A percentile compares a stretch with the other conserved stretches of the same genome.
These are phyloP conservation scores for Leptinotarsa rubiginosa DNA, from an alignment of 2,888 invertebrate genomes.

Conservation along the genomic window DNA sequence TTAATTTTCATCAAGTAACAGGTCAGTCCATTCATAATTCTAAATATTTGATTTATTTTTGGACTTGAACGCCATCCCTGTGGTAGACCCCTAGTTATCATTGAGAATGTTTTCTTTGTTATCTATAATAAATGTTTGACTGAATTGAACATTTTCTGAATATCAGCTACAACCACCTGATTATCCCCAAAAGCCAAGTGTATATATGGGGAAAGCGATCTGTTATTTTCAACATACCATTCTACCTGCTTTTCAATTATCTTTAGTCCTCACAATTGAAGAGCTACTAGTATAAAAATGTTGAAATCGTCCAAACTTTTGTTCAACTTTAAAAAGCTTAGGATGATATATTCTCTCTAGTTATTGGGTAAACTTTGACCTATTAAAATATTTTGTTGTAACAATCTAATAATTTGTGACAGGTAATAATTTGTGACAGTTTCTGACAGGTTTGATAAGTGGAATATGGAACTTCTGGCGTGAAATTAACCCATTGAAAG, in stretches of 20 bases:
- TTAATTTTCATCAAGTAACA: too few relatives aligned
- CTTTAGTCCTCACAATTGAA: conserved; percentile 9
- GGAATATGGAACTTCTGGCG: too few relatives aligned
- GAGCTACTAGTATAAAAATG: not conserved
- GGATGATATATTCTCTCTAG: not conserved
- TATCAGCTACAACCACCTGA: not conserved
- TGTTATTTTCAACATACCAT: not conserved
- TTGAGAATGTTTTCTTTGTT: not conserved
- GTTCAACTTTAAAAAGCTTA: not conserved
- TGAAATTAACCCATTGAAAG: too few relatives aligned
- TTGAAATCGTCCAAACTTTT: not conserved
- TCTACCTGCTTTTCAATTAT: conserved; percentile 5
- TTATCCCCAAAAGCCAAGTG: conserved; percentile 3
- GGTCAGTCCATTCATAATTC: too few relatives aligned
- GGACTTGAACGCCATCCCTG: conserved; percentile 12
- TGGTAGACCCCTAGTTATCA: conserved; percentile 8
- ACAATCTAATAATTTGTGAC: not conserved
- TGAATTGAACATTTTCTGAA: not conserved
- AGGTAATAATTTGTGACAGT: too few relatives aligned
- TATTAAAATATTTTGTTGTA: not conserved
- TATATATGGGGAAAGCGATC: not conserved
- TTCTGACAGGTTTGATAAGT: not conserved
- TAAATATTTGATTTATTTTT: conserved; percentile 26
- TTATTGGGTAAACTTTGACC: not conserved
- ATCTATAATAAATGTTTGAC: not conserved